These are phyloP conservation scores for Armadillidium nasatum DNA, from an alignment of 1,140 invertebrate genomes.

Conservation along the genomic window DNA sequence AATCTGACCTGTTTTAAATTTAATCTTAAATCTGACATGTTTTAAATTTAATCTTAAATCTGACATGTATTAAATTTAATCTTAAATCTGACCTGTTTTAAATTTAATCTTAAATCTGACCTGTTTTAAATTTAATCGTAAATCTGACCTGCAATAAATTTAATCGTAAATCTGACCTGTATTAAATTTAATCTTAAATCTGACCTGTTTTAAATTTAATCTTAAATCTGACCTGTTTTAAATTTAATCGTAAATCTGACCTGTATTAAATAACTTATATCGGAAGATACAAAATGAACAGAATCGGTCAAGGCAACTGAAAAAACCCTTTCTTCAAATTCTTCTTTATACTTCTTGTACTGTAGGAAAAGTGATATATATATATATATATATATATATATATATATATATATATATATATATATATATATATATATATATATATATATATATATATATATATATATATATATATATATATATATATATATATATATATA, in stretches of 20 bases:
- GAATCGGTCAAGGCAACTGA: constrained; percentile 67
- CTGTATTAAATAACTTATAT: constrained; percentile 13
- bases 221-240: too few relatives aligned
- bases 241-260: too few relatives aligned
- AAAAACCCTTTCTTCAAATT: constrained; percentile 61
- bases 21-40: too few relatives aligned
- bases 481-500: too few relatives aligned
- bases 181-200: neutral
- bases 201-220: neutral
- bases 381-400: constrained; percentile 1
- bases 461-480: too few relatives aligned
- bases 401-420: constrained; percentile 19
- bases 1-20: neutral
- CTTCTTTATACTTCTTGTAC: constrained; percentile 49
- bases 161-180: neutral
- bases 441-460: neutral
- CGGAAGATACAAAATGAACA: constrained; percentile 53
- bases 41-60: too few relatives aligned
- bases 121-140: too few relatives aligned
- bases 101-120: too few relatives aligned
- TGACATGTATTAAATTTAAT: too few relatives aligned
- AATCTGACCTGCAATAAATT: too few relatives aligned
- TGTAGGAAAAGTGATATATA: neutral
- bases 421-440: neutral
- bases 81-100: neutral